Percentiles rank a stretch among this genome's conserved stretches.
phyloP scores from a whole-genome alignment of 2,888 invertebrate genomes.

The Geotrupes spiniger region DNA sequence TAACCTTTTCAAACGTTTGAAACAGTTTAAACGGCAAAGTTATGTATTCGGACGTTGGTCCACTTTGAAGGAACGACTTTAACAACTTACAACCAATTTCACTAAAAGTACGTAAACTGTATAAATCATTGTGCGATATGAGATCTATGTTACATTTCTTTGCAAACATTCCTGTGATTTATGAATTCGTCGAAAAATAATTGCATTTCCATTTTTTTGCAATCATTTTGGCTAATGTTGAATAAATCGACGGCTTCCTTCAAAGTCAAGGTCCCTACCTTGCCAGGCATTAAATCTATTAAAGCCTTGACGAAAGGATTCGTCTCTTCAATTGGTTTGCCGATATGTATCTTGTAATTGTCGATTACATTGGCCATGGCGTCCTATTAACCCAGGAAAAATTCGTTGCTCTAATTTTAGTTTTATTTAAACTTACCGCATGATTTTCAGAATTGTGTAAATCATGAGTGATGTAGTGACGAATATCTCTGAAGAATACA shows the following conservation, averaged over 20 bases:
- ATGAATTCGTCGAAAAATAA: constrained; percentile 1
- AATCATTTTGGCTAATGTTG: not conserved
- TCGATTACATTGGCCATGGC: constrained; percentile 12
- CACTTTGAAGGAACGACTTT: constrained; percentile 11
- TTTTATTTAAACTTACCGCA: constrained; percentile 12
- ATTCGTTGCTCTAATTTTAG: too few relatives aligned
- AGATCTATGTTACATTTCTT: not conserved
- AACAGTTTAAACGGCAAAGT: constrained; percentile 9
- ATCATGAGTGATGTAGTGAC: constrained; percentile 12
- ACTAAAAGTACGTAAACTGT: constrained; percentile 5
- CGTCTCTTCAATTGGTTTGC: constrained; percentile 6
- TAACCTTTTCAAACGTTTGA: constrained; percentile 5
- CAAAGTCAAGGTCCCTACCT: not conserved
- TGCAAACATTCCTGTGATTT: not conserved
- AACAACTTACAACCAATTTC: constrained; percentile 7
- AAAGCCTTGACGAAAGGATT: constrained; percentile 8
- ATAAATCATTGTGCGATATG: not conserved
- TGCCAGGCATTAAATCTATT: constrained; percentile 4
- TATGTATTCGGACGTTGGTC: constrained; percentile 12
- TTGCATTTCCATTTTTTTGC: not conserved
- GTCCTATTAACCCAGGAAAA: constrained; percentile 5
- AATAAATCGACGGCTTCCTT: not conserved
- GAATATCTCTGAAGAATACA: constrained; percentile 7
- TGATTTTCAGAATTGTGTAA: constrained; percentile 10
- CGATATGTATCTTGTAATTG: constrained; percentile 6